Base-by-base conservation (phyloP, 2,113 vertebrate species). In the Pithys albifrons region DNA sequence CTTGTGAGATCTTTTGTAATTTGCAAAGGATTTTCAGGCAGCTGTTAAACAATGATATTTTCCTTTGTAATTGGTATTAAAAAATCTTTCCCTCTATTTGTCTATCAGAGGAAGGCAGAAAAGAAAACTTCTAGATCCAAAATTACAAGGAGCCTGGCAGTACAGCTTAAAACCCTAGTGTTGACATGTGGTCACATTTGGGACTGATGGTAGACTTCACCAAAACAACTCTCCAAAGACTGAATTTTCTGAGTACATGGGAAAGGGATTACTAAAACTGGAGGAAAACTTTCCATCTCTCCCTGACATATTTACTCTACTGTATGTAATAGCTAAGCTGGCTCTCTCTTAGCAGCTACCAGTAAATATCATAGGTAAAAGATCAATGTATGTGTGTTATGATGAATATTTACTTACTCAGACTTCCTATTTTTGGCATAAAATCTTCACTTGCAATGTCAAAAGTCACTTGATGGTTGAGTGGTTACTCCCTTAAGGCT, bases 41-140 rank as follows among this genome's bases (percentile, higher is more conserved):
- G 33, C 16, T 83, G 51, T 72, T 76, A 73, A 96, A 84, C 74
- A 91, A 48, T 27, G 28, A 61, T 82, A 54, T 70, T 94, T 96
- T 90, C 64, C 59, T 83, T 91, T 88, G 64, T 62, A 90, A 80
- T 9, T 73, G 37, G 14, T 51, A 48, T 67, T 72, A 73, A 81
- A 94, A 77, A 25, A 41, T 46, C 35, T 84, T 75, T 71, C 25
- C 39, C 10, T 77, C 16, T 75, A 9, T 46, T 76, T 78, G 7
- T 70, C 8, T 75, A 54, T 61, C 54, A 61, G 33, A 22, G 13
- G 41, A 39, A 71, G 65, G 24, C 3, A 33, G 48, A 61, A 88
- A 48, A 59, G 19, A 76, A 66, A n/a, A 28, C 17, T 48, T 78
- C 41, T 51, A 49, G 52, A 69, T 82, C 4, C 7, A 35, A 59